These are phyloP conservation scores for Gasterosteus aculeatus DNA, from an alignment of 2,113 vertebrate genomes.

Conservation along the genomic window DNA sequence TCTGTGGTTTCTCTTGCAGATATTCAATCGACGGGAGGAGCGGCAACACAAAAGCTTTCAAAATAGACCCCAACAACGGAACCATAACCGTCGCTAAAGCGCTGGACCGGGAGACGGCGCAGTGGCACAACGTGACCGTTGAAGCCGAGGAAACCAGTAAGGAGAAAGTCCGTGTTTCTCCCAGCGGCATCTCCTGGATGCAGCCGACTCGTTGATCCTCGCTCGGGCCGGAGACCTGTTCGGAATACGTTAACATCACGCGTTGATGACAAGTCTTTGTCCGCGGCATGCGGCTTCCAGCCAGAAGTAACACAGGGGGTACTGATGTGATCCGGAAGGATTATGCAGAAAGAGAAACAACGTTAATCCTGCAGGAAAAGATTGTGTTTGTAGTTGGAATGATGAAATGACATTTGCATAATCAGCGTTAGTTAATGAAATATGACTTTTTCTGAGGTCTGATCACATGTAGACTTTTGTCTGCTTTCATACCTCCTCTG, in stretches of 20 bases:
- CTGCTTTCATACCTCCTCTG: no score
- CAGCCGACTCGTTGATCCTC: neutral
- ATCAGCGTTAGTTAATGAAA: neutral
- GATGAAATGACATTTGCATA: neutral
- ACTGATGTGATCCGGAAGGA: neutral
- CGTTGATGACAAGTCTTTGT: neutral
- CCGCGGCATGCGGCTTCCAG: neutral
- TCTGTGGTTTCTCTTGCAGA: slow-evolving; percentile 75
- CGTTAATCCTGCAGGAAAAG: neutral
- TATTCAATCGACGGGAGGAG: slow-evolving; percentile 84
- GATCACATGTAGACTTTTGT: no score
- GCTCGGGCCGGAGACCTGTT: neutral
- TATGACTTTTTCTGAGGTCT: no score
- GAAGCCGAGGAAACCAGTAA: slow-evolving; percentile 90
- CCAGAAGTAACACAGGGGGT: neutral
- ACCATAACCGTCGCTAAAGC: slow-evolving; percentile 81
- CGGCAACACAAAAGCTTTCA: slow-evolving; percentile 79
- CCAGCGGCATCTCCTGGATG: neutral
- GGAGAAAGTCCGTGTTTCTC: slow-evolving; percentile 50
- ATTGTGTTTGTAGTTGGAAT: neutral
- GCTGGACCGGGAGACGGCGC: slow-evolving; percentile 87
- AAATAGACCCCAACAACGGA: slow-evolving; percentile 87
- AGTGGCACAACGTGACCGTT: slow-evolving; percentile 92
- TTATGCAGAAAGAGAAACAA: neutral
- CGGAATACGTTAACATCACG: neutral